Conservation (phyloP, 1,140 invertebrate species). For the Reticulitermes speratus region DNA sequence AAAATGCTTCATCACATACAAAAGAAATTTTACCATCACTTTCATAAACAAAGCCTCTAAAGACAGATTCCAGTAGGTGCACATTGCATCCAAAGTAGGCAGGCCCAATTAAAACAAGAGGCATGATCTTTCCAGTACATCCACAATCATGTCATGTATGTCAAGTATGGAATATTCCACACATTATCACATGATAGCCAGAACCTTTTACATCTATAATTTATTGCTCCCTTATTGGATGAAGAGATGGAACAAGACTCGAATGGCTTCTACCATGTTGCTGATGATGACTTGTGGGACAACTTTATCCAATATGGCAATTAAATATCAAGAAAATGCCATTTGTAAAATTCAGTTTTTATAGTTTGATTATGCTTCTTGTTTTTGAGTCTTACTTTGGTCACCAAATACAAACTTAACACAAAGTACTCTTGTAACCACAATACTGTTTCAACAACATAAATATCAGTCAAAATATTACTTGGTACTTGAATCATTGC, state of each 20-base stretch:
- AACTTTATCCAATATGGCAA: no score
- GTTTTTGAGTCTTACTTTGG: neutral
- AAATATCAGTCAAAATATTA: neutral
- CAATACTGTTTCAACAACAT: neutral
- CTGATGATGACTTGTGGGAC: no score
- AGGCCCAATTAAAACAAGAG: no score
- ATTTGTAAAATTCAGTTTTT: neutral
- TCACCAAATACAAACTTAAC: neutral
- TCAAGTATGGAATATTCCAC: neutral
- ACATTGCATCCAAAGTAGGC: no score
- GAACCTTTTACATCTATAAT: neutral
- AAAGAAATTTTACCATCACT: no score
- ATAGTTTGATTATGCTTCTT: neutral
- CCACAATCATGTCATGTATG: neutral
- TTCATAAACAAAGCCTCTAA: no score
- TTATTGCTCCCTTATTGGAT: no score
- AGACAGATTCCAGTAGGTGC: no score
- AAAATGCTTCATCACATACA: no score
- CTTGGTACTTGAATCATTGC: conserved; percentile 17
- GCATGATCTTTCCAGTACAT: no score
- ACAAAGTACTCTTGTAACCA: neutral
- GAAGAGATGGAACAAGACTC: no score
- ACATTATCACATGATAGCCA: neutral
- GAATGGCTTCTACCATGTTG: no score
- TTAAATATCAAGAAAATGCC: neutral